Evolutionary conservation across 2,888 invertebrate species (phyloP).

Genomic region (Eucera pruinosa): DNA sequence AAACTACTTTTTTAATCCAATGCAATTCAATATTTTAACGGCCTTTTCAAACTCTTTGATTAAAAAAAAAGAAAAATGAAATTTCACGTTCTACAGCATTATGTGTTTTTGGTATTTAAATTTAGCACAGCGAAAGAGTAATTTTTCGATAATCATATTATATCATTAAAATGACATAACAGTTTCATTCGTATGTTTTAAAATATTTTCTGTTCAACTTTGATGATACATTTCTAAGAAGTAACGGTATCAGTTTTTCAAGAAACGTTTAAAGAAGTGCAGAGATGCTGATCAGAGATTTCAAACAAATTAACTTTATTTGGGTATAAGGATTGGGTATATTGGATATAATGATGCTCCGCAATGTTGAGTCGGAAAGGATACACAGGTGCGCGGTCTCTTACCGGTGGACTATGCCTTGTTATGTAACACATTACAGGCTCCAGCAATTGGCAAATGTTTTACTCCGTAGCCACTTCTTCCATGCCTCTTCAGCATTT

Average conservation of each 20-base stretch:
- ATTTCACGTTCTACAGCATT: too few relatives aligned
- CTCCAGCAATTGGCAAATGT: slow-evolving; percentile 44
- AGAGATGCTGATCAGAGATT: slow-evolving; percentile 31
- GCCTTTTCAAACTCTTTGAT: too few relatives aligned
- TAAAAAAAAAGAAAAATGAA: too few relatives aligned
- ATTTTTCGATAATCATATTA: too few relatives aligned
- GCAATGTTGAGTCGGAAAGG: slow-evolving; percentile 41
- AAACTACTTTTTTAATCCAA: too few relatives aligned
- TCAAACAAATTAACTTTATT: slow-evolving; percentile 14
- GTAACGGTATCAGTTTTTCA: background rate
- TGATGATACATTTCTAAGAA: background rate
- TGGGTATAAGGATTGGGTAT: slow-evolving; percentile 43
- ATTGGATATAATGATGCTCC: too few relatives aligned
- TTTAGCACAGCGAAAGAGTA: too few relatives aligned
- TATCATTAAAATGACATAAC: background rate
- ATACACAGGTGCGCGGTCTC: slow-evolving; percentile 60
- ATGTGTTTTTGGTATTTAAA: too few relatives aligned
- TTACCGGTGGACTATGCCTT: slow-evolving; percentile 61
- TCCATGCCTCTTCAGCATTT: slow-evolving; percentile 11
- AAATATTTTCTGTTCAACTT: background rate
- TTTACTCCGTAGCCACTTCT: slow-evolving; percentile 28
- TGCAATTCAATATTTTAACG: too few relatives aligned
- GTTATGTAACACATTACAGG: slow-evolving; percentile 65
- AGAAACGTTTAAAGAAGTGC: background rate
- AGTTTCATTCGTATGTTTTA: background rate